Conservation (phyloP, 2,113 vertebrate species). For the Panurus biarmicus region DNA sequence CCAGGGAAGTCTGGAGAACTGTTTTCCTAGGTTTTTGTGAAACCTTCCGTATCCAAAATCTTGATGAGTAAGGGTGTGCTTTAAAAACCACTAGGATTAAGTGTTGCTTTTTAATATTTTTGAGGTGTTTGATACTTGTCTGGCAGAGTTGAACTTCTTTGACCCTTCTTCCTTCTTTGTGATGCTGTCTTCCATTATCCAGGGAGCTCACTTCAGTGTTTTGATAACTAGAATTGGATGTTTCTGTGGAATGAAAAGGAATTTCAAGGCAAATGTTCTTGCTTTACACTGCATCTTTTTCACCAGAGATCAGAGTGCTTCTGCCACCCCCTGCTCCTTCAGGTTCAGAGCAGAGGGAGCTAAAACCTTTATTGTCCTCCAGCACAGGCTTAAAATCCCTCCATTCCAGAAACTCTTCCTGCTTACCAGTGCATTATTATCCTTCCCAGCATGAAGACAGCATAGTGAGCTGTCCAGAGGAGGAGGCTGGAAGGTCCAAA, state of each 20-base stretch:
- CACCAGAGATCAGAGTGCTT: neutral
- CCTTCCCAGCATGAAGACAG: neutral
- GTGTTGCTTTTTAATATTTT: neutral
- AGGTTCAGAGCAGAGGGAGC: neutral
- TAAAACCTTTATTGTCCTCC: neutral
- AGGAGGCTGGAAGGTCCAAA: neutral
- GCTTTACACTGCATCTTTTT: neutral
- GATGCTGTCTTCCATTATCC: neutral
- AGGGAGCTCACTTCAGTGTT: neutral
- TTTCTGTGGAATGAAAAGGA: neutral
- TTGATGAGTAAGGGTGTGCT: neutral
- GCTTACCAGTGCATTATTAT: neutral
- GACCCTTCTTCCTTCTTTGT: neutral
- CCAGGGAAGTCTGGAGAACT: neutral
- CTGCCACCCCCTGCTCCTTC: neutral
- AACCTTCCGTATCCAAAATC: neutral
- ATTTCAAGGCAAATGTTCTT: neutral
- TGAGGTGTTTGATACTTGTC: neutral
- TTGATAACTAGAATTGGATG: neutral
- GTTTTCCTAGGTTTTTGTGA: neutral
- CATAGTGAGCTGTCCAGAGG: neutral
- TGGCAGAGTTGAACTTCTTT: neutral
- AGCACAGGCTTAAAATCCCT: neutral
- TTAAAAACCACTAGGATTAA: neutral
- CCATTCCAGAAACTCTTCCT: neutral